Base-by-base conservation (phyloP, 2,113 vertebrate species). In the Hemibagrus wyckioides region DNA sequence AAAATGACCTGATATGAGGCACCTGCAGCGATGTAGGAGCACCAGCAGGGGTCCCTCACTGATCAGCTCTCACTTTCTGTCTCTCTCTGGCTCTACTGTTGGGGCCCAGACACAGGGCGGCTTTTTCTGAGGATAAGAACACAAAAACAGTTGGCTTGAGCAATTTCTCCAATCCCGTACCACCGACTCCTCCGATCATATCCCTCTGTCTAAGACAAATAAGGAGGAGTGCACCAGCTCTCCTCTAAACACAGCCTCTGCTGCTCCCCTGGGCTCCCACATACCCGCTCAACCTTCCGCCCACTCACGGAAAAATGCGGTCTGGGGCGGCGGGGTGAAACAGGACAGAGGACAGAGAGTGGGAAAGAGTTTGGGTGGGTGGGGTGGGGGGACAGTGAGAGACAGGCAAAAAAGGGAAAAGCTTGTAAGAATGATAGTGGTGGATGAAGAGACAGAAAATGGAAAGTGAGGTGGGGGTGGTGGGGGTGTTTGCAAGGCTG, bases 1-100 rank as follows among this genome's bases (percentile, higher is more conserved):
- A 25, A 77, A 77, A 79, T 79, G 25, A 57, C 65, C 21, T 71
- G n/a, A 52, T 44, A 21, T 36, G 13, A 75, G 52, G 82, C 76
- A 17, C 63, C 6, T 92, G 94, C 89, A 94, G 91, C 93, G 63
- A 48, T 33, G 14, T 13, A 10, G 59, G 13, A 13, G 2, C 36
- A 82, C 95, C 95, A 95, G 93, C 92, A 96, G 95, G 94, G 93
- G 95, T 93, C 94, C 91, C 93, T 93, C 92, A 94, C 81, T 92
- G 92, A 94, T 92, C 48, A 88, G 63, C 23, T 59, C 21, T 59
- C 0, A 6, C 56, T 25, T 11, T 59, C 33, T 25, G 21, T 86
- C 81, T 54, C 44, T 52, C 59, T 71, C 33, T 28, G 1, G 9
- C n/a, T 65, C 14, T 52, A 14, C 13, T 28, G 11, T 14, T 25